Evolutionary conservation across 1,140 invertebrate genomes (phyloP).

Genomic region (Hirudo medicinalis): DNA sequence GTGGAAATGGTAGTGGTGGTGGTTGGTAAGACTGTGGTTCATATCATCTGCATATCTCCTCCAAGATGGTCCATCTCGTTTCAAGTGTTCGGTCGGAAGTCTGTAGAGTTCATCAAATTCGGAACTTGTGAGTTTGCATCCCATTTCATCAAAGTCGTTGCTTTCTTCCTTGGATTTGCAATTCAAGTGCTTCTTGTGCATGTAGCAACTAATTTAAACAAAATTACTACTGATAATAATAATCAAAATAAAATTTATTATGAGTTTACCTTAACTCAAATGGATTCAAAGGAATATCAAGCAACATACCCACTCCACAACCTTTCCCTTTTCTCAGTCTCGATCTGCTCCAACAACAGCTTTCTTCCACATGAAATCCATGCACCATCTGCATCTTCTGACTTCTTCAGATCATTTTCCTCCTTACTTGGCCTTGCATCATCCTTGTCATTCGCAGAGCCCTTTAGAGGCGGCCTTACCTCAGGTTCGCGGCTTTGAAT

Average conservation of each 20-base stretch:
- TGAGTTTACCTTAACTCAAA: no score
- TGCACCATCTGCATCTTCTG: background rate
- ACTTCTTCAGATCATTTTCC: constrained; percentile 3
- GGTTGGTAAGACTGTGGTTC: background rate
- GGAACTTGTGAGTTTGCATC: background rate
- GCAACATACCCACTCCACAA: background rate
- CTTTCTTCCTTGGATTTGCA: background rate
- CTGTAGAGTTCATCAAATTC: constrained; percentile 21
- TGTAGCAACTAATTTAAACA: no score
- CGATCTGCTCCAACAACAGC: constrained; percentile 16
- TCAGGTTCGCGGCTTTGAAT: no score
- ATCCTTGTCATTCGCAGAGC: no score
- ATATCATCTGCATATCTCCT: constrained; percentile 4
- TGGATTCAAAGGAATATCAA: no score
- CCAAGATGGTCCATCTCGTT: constrained; percentile 8
- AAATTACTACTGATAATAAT: no score
- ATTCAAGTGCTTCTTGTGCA: constrained; percentile 5
- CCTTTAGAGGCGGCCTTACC: no score
- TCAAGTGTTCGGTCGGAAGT: constrained; percentile 21
- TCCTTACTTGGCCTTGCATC: background rate
- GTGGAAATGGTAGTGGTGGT: constrained; percentile 4
- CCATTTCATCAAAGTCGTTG: background rate
- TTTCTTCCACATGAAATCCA: constrained; percentile 5
- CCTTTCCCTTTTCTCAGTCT: constrained; percentile 12
- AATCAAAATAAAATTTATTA: no score